A percentile compares a stretch with the other conserved stretches of the same genome.
Conservation (phyloP, 2,113 vertebrate species). For the Leptosomus discolor region DNA sequence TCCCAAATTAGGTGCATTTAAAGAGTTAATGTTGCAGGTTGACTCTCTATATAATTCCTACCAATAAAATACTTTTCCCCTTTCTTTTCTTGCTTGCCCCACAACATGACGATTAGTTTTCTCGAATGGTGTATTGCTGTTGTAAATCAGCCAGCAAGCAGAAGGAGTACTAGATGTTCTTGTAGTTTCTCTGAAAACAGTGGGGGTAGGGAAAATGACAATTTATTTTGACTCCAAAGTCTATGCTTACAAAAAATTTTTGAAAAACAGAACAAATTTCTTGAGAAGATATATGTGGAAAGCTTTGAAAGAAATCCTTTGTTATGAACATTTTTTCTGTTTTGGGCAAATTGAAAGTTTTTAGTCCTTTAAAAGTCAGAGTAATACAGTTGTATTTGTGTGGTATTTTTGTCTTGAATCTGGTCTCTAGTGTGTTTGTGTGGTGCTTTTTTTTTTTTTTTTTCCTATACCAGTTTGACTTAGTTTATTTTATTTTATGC, state of each 20-base stretch:
- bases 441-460: background rate
- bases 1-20: background rate
- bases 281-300: background rate
- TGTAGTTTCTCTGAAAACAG: background rate
- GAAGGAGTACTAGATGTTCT: slow-evolving; percentile 13
- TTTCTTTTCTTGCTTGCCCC: background rate
- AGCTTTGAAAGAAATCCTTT: background rate
- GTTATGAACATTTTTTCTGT: background rate
- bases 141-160: slow-evolving; percentile 27
- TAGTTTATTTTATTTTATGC: background rate
- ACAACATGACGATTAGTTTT: background rate
- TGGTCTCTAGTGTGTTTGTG: background rate
- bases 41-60: background rate
- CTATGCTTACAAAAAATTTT: background rate
- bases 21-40: background rate
- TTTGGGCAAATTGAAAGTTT: background rate
- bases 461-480: background rate
- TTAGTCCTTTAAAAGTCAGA: background rate
- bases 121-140: background rate
- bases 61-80: background rate
- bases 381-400: background rate
- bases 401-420: background rate
- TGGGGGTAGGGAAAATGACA: background rate
- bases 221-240: background rate
- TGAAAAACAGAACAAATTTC: background rate